Percentiles rank a stretch among this genome's conserved stretches.
Evolutionary conservation across 2,113 vertebrate species (phyloP).

Genomic region (Elephas maximus): DNA sequence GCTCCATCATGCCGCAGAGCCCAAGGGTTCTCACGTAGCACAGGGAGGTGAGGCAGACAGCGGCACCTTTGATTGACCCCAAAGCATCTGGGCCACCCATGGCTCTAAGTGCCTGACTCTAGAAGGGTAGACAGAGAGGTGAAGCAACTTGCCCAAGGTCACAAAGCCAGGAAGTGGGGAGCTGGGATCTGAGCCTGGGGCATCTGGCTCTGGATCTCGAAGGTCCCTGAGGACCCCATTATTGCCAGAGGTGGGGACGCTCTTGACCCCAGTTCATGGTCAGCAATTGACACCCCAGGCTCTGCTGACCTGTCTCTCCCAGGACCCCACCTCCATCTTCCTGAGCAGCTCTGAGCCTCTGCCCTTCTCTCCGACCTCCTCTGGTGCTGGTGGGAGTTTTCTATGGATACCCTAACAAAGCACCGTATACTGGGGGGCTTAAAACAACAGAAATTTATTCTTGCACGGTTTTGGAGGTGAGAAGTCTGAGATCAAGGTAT

Average conservation of each 20-base stretch:
- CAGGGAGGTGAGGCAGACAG: fast-evolving
- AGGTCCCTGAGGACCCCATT: neutral
- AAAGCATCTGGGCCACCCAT: fast-evolving
- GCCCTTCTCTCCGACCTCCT: neutral
- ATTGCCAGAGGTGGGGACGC: too few relatives aligned
- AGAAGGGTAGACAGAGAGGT: neutral
- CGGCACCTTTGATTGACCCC: fast-evolving
- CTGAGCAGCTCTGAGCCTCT: fast-evolving
- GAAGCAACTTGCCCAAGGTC: neutral
- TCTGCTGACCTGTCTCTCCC: neutral
- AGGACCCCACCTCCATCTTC: neutral
- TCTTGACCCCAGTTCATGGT: neutral
- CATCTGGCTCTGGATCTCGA: fast-evolving
- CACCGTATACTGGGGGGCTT: neutral
- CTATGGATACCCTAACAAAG: neutral
- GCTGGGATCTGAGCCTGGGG: neutral
- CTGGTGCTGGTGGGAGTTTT: neutral
- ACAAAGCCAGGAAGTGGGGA: neutral
- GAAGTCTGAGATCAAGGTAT: neutral
- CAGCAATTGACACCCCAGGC: neutral
- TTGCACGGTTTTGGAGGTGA: neutral
- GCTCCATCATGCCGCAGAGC: neutral
- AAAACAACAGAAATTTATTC: neutral
- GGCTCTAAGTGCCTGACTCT: neutral
- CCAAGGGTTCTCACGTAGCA: fast-evolving